Evolutionary conservation across 2,797 vertebrate genomes (phyloP).

Genomic region (Onychomys leucogaster): DNA sequence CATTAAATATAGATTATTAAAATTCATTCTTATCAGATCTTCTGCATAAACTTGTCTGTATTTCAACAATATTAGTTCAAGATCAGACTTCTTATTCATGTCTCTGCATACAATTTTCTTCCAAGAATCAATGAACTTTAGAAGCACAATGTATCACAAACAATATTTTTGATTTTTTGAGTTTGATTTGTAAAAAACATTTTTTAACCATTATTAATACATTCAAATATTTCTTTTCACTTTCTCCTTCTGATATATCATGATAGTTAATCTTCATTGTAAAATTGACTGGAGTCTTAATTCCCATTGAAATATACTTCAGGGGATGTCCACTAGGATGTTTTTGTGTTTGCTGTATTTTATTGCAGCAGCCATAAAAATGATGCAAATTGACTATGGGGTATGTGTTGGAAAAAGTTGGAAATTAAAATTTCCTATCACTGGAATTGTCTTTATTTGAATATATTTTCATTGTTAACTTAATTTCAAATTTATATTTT

Average conservation of each 20-base stretch:
- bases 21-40: not conserved
- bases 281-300: not conserved
- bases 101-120: not conserved
- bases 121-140: not conserved
- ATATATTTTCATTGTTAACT: not conserved
- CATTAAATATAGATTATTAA: not conserved
- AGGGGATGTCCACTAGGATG: accelerated
- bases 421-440: not conserved
- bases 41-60: not conserved
- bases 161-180: not conserved
- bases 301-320: not conserved
- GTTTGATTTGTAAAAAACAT: not conserved
- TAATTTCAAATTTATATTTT: not conserved
- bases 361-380: not conserved
- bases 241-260: not conserved
- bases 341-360: not conserved
- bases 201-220: too few species aligned
- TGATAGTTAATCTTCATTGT: not conserved
- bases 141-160: not conserved
- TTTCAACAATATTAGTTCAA: not conserved
- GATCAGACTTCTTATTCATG: not conserved
- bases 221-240: not conserved
- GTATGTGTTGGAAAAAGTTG: not conserved
- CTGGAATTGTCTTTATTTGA: not conserved
- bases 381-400: not conserved